Evolutionary conservation across 2,888 invertebrate genomes (phyloP).

Genomic region (Limnephilus lunatus): DNA sequence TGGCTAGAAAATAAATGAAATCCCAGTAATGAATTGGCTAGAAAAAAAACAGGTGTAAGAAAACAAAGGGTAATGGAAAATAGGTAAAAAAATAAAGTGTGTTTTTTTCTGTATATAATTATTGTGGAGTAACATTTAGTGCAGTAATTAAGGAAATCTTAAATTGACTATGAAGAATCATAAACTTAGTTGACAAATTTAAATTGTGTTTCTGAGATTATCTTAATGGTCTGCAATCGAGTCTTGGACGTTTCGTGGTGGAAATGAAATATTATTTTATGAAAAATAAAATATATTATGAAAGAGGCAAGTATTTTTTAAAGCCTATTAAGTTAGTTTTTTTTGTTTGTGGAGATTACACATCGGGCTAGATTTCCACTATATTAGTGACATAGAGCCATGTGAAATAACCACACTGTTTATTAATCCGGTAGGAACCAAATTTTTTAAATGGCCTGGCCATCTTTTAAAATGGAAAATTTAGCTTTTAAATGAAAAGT

Average conservation of each 20-base stretch:
- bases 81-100: neutral
- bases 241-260: slow-evolving; percentile 48
- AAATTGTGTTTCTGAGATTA: slow-evolving; percentile 3
- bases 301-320: slow-evolving; percentile 54
- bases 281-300: slow-evolving; percentile 41
- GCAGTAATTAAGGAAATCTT: neutral
- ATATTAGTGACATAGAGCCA: slow-evolving; percentile 66
- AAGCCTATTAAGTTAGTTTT: slow-evolving; percentile 57
- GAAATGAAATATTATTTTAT: slow-evolving; percentile 41
- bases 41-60: too few species aligned
- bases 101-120: neutral
- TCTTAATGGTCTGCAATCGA: neutral
- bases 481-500: neutral
- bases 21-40: too few species aligned
- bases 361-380: slow-evolving; percentile 66
- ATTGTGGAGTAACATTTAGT: slow-evolving; percentile 2
- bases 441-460: slow-evolving; percentile 32
- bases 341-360: slow-evolving; percentile 53
- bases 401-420: slow-evolving; percentile 58
- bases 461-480: slow-evolving; percentile 1
- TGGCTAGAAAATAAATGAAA: too few species aligned
- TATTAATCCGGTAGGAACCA: slow-evolving; percentile 42
- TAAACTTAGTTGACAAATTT: slow-evolving; percentile 4
- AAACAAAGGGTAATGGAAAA: too few species aligned
- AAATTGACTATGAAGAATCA: neutral